Conservation (phyloP, 2,113 vertebrate genomes). For the Ophiodon elongatus region DNA sequence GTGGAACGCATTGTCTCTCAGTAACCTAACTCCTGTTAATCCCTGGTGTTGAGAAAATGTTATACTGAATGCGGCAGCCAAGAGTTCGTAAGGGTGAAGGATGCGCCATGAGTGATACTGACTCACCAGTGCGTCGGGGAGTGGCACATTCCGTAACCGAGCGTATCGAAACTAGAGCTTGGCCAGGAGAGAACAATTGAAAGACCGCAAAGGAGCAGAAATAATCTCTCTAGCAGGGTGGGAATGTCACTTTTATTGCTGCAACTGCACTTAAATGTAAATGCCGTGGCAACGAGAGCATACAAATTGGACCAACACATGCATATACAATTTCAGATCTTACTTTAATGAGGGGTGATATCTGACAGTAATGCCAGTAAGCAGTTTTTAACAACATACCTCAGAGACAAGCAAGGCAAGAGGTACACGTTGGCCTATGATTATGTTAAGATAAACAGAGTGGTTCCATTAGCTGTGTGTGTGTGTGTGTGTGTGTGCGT, state of each 20-base stretch:
- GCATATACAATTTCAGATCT: constrained; percentile 3
- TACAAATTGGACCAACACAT: not conserved
- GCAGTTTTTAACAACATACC: constrained; percentile 11
- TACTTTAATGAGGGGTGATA: not conserved
- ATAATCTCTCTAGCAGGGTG: constrained; percentile 25
- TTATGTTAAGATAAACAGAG: constrained; percentile 19
- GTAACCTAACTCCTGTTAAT: constrained; percentile 74
- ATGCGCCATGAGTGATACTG: constrained; percentile 40
- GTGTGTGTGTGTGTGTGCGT: constrained; percentile 21
- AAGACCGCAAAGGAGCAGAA: constrained; percentile 21
- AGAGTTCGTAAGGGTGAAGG: constrained; percentile 35
- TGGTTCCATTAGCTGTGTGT: constrained; percentile 10
- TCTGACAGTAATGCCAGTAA: not conserved
- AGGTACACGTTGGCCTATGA: constrained; percentile 22
- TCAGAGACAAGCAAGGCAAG: not conserved
- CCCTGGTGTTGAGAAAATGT: constrained; percentile 60
- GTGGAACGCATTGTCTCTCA: constrained; percentile 47
- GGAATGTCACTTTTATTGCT: constrained; percentile 9
- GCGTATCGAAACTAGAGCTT: constrained; percentile 45
- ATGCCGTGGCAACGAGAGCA: constrained; percentile 8
- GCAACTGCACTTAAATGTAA: constrained; percentile 14
- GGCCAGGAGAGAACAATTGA: constrained; percentile 27
- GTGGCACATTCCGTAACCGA: constrained; percentile 74
- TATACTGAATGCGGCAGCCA: constrained; percentile 40
- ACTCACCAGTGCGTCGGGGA: constrained; percentile 62